Base-by-base conservation (phyloP, 2,113 vertebrate species). In the Heterotis niloticus region DNA sequence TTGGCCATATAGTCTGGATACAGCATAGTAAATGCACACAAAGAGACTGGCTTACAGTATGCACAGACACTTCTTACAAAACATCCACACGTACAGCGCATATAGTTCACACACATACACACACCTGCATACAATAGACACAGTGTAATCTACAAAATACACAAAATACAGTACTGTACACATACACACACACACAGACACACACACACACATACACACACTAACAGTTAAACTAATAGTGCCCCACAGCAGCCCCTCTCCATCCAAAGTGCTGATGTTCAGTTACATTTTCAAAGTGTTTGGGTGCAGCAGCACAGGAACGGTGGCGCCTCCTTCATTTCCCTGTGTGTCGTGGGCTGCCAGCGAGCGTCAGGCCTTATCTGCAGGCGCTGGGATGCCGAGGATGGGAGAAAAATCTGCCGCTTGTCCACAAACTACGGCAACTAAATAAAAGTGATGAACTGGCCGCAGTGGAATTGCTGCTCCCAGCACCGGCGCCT, bases 401-500 rank as follows among this genome's bases (percentile, higher is more conserved):
- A 9, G 11, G 26, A 44, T 54, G 24, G 28, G n/a, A 28, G 26
- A 54, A 29, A 52, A 59, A n/a, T 74, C 23, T 57, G 56, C 65
- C 64, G 57, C 77, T 69, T 20, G 5, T 71, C 54, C 67, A 34
- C 67, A 76, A 75, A 76, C 77, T 71, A 56, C 26, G 44, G 57
- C 67, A 4, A 62, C 54, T 60, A 71, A 78, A 78, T 78, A 80
- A 80, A 24, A 67, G 64, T 24, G 64, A 76, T 69, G 62, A 69
- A 76, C 54, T 54, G 29, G 26, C 1, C 60, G 29, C 18, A 9
- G 62, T 26, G 59, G 29, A 75, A 69, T 17, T 24, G 56, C 62
- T 76, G 79, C 44, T 13, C 79, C 79, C 29, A 80, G 78, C 71
- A 80, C 26, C 75, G 78, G 60, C 76, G 74, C 54, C 69, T 80